Evolutionary conservation across 2,797 vertebrate genomes (phyloP), one percentile per base, ranked within the genome.

Genomic region (Mus minutoides): DNA sequence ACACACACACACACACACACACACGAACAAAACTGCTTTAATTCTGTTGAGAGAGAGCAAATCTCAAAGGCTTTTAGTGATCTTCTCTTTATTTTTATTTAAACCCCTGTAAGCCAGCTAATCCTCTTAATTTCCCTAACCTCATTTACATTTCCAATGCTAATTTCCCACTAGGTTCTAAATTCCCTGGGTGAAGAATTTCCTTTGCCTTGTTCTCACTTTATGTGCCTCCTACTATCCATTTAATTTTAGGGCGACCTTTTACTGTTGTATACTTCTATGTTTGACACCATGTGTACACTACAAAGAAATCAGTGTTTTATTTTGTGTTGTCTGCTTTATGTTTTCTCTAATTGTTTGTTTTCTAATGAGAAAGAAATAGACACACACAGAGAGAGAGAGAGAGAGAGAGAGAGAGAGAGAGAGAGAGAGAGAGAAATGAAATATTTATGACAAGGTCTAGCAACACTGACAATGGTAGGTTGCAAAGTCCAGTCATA

Each of bases 51-150:
- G 22, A n/a, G 34, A 12, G 34, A 52, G 5, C 34, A 90, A 46
- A 54, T 96, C 97, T 80, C 96, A 91, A 84, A 96, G 78, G 46
- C 93, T 97, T 76, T 93, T 94, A 88, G 14, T 31, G 96, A 96
- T 94, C 91, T 96, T 93, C 78, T 96, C 94, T 97, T 97, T 97
- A 97, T 98, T 98, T 98, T 90, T 95, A 71, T 96, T 95, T 92
- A 98, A 98, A 98, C 95, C 92, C 93, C 92, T 88, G 52, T 97
- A 98, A 97, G 0, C 91, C 91, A 95, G 79, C 54, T 98, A 98
- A 98, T 98, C 94, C 95, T 95, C 31, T 97, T 97, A 73, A 58
- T 90, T 97, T 97, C 94, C 97, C 91, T 77, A 94, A 87, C 92
- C 95, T 96, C 80, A 96, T 98, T 98, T 98, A 94, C 37, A 96